Percentiles rank a stretch among this genome's conserved stretches.
phyloP scores from a whole-genome alignment of 2,113 vertebrate species.

The Peromyscus leucopus region DNA sequence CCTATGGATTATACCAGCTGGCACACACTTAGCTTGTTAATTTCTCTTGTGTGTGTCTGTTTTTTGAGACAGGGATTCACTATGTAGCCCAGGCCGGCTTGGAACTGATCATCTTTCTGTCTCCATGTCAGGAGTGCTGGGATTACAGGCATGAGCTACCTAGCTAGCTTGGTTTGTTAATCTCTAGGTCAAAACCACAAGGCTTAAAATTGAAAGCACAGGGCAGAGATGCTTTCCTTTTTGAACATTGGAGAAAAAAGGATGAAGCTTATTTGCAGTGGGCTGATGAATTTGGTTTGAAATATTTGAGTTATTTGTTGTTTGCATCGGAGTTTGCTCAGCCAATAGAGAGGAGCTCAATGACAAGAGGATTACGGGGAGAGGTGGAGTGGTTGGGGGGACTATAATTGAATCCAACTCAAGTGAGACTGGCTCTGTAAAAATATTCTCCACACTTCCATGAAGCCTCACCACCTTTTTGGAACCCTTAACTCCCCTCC shows the following conservation, averaged over 20 bases:
- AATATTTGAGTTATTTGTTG: slow-evolving; percentile 30
- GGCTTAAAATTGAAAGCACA: background rate
- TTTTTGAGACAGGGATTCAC: background rate
- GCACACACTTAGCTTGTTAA: slow-evolving; percentile 5
- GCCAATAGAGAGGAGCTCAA: slow-evolving; percentile 52
- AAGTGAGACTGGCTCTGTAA: slow-evolving; percentile 44
- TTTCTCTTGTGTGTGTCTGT: background rate
- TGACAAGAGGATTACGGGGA: background rate
- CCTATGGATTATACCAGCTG: background rate
- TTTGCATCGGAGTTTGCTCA: background rate
- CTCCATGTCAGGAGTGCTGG: background rate
- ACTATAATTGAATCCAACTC: slow-evolving; percentile 23
- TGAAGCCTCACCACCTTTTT: slow-evolving; percentile 60
- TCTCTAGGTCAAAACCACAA: slow-evolving; percentile 41
- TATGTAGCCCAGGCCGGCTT: background rate
- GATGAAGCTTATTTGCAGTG: background rate
- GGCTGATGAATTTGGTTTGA: background rate
- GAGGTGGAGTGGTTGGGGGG: background rate
- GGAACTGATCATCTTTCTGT: background rate
- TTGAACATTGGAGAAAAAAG: background rate
- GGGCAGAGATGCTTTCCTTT: background rate
- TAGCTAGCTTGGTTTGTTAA: background rate
- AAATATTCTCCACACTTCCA: slow-evolving; percentile 61
- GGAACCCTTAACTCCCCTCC: slow-evolving; percentile 30
- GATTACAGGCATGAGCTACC: background rate